Evolutionary conservation across 2,113 vertebrate species (phyloP).

Genomic region (Heloderma charlesbogerti): DNA sequence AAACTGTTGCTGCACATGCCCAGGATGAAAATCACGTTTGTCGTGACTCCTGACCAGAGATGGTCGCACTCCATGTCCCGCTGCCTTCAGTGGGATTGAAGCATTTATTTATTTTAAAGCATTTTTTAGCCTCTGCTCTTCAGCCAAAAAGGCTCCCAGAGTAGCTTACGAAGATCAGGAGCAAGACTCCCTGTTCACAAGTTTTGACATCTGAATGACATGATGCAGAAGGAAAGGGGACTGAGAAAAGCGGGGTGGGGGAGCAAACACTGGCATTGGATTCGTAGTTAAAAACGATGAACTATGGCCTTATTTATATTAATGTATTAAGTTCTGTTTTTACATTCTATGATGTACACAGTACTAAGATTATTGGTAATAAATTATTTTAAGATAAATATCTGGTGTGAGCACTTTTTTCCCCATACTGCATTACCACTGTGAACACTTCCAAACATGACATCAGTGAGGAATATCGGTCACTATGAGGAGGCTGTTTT

Average conservation of each 20-base stretch:
- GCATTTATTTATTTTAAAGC: neutral
- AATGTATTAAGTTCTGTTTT: neutral
- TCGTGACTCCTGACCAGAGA: neutral
- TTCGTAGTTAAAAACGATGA: too few relatives aligned
- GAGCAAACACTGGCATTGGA: neutral
- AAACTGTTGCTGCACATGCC: constrained; percentile 24
- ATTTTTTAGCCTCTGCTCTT: neutral
- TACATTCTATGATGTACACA: neutral
- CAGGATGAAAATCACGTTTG: neutral
- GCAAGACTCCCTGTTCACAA: neutral
- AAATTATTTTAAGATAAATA: constrained; percentile 6
- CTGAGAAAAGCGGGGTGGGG: neutral
- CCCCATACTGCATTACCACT: neutral
- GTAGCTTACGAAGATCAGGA: neutral
- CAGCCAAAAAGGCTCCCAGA: neutral
- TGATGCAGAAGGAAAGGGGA: neutral
- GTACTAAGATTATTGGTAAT: neutral
- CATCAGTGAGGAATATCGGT: neutral
- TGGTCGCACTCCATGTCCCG: too few relatives aligned
- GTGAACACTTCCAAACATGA: neutral
- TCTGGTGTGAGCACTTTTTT: neutral
- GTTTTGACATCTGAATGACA: neutral
- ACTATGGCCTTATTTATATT: neutral
- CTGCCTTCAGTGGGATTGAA: neutral
- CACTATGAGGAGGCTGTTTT: neutral